These are phyloP conservation scores for Cryptomyrus ogoouensis DNA, from an alignment of 2,113 vertebrate genomes.

Conservation along the genomic window DNA sequence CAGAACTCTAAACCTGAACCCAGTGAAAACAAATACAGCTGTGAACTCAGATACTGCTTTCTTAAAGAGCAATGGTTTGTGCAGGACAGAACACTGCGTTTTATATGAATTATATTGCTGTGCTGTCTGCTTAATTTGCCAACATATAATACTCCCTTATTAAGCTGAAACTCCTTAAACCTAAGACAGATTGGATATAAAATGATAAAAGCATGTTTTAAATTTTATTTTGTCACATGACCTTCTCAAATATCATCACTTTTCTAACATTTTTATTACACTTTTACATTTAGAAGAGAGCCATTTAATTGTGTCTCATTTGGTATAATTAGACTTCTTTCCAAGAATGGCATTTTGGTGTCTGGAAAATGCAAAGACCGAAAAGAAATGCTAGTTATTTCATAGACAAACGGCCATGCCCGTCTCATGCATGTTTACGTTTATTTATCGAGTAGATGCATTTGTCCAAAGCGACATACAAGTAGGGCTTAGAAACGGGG, in stretches of 20 bases:
- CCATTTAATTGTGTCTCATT: neutral
- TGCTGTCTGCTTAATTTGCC: neutral
- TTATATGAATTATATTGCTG: neutral
- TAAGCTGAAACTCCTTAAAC: neutral
- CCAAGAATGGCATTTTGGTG: neutral
- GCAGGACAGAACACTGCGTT: neutral
- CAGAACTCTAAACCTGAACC: constrained; percentile 8
- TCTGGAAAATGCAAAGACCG: neutral
- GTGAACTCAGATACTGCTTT: neutral
- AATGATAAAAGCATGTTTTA: neutral
- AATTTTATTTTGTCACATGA: constrained; percentile 4
- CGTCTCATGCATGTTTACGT: neutral
- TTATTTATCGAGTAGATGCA: neutral
- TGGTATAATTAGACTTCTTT: neutral
- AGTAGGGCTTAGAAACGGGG: neutral
- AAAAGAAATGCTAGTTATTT: neutral
- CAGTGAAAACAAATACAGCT: constrained; percentile 12
- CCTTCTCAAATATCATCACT: neutral
- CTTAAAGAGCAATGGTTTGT: neutral
- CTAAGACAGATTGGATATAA: constrained; percentile 4
- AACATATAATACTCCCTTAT: neutral
- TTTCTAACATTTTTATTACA: neutral
- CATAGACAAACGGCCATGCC: neutral
- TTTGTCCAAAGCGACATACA: neutral
- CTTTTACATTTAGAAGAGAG: neutral